These are phyloP conservation scores for Halcyon badia DNA, from an alignment of 2,797 vertebrate genomes.

Conservation along the genomic window DNA sequence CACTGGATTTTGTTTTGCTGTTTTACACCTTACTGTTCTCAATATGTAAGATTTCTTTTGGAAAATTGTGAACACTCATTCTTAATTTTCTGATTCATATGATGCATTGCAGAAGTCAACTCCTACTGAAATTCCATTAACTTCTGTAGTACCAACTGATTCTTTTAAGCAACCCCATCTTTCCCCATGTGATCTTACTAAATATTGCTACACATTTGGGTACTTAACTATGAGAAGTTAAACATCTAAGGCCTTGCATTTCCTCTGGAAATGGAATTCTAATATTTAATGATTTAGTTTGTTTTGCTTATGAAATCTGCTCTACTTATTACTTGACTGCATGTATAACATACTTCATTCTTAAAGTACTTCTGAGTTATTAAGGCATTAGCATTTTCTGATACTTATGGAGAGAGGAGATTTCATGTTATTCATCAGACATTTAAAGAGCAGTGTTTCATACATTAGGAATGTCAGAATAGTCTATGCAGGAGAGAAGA, in stretches of 20 bases:
- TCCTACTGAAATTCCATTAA: not conserved
- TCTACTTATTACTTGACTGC: not conserved
- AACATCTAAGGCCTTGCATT: not conserved
- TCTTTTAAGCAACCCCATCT: not conserved
- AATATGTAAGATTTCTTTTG: not conserved
- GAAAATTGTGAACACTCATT: not conserved
- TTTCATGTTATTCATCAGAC: not conserved
- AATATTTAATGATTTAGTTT: not conserved
- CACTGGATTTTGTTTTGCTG: constrained; percentile 46
- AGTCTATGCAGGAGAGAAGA: not conserved
- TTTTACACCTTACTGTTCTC: not conserved
- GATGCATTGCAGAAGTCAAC: not conserved
- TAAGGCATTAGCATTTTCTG: not conserved
- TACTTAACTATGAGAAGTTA: not conserved
- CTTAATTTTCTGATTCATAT: not conserved
- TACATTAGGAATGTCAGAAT: not conserved
- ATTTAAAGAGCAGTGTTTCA: not conserved
- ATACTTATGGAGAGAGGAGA: not conserved
- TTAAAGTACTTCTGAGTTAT: not conserved
- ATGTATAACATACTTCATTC: not conserved
- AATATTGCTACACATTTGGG: not conserved
- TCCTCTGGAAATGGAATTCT: not conserved
- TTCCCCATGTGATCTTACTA: not conserved
- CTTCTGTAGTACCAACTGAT: not conserved
- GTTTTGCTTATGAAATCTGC: not conserved